Evolutionary conservation across 35 echinoderm and acorn worm genomes (phyloP), one percentile per base, ranked within the genome.

Genomic region (Chiridota heheva): DNA sequence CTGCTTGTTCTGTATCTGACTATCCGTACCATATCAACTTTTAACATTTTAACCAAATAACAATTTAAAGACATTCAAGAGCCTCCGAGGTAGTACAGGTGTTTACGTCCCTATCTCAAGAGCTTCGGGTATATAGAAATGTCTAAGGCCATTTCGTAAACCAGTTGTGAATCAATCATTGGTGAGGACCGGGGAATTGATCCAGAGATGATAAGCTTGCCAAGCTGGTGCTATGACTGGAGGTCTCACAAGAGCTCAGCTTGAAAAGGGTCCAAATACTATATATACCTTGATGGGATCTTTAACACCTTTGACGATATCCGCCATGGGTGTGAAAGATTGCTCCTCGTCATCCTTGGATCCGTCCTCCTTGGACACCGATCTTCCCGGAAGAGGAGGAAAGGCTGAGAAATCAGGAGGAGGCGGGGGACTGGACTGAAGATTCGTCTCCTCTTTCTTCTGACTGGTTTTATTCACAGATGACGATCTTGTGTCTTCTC

Each of bases 231-330:
- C n/a, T n/a, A n/a, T n/a, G n/a, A n/a, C n/a, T n/a, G n/a, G n/a
- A 53, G 22, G 48, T 53, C 10, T 53, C 48, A 53, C 48, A 13
- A 22, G 10, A 53, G 48, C 10, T 53, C 48, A 53, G 22, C 22
- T 22, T 22, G 48, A 53, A 53, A 53, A 53, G 10, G 48, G 10
- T 22, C 10, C 48, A 53, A 13, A 53, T 53, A 22, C 10, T 53
- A 10, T 53, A 22, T 13, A 10, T 10, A 93, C 90, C 85, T 93
- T 93, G n/a, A n/a, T n/a, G 34, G 90, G 90, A 77, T 88, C 90
- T 60, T 93, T 93, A 5, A 93, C 78, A 69, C 90, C 90, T 44
- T 88, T 93, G 42, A 93, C 90, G 16, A 93, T 87, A 70, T 93
- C 90, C 17, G 90, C 90, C 90, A 93, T 93, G 0, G 85, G 90